A percentile compares a stretch with the other conserved stretches of the same genome.
Conservation (phyloP, 2,797 vertebrate genomes). For the Thripadectes ignobilis region DNA sequence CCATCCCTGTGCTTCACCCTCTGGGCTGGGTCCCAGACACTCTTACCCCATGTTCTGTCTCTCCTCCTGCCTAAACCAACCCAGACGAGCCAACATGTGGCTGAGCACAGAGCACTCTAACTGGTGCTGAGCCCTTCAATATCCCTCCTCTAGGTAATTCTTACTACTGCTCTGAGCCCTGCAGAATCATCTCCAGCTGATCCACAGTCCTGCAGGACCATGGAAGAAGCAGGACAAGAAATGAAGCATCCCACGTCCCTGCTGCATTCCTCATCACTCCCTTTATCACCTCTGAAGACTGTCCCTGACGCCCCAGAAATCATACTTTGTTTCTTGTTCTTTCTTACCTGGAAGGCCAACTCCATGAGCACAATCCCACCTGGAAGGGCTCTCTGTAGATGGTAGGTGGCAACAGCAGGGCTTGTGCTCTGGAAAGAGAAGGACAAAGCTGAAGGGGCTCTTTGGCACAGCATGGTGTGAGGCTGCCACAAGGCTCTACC, state of each 20-base stretch:
- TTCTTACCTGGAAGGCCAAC: conserved; percentile 91
- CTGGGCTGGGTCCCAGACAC: neutral
- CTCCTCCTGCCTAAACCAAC: neutral
- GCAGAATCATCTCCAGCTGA: neutral
- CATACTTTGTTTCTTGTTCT: neutral
- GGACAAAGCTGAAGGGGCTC: neutral
- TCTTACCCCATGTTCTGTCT: neutral
- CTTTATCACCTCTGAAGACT: neutral
- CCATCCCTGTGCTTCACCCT: neutral
- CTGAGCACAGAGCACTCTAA: neutral
- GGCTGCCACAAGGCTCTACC: neutral
- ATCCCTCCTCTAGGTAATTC: neutral
- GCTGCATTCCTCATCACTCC: neutral
- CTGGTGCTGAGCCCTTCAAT: neutral
- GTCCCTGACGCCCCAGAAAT: neutral
- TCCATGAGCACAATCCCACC: conserved; percentile 98
- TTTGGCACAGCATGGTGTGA: neutral
- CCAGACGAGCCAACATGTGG: accelerated
- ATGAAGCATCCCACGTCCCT: neutral
- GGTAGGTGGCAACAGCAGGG: conserved; percentile 82
- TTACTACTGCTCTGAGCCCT: neutral
- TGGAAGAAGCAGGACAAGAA: neutral
- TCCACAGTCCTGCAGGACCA: neutral
- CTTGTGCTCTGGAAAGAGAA: conserved; percentile 77
- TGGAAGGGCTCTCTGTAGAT: conserved; percentile 95